Evolutionary conservation across 2,113 vertebrate species (phyloP), one percentile per base, ranked within the genome.

Genomic region (Sus scrofa): DNA sequence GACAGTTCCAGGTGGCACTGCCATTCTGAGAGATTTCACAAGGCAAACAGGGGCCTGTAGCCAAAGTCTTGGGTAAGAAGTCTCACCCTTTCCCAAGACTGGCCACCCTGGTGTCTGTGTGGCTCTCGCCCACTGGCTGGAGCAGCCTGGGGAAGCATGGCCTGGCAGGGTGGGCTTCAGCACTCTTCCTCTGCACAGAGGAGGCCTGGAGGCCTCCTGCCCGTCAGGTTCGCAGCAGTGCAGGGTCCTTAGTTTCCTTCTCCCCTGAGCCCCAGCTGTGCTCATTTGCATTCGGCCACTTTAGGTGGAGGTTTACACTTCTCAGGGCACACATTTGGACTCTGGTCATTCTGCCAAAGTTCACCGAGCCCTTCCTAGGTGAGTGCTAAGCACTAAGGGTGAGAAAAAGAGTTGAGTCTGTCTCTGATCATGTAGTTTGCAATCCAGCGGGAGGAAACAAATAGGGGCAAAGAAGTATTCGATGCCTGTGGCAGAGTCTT

Each of bases 311-410:
- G 93, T 82, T 86, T 70, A 22, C 22, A 67, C 92, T 62, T 52
- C 67, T 86, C 77, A n/a, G n/a, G 75, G 81, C 94, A 95, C n/a
- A 39, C 30, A 58, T 54, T 85, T 89, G 68, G 86, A 89, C 77
- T 87, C 56, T n/a, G 68, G 8, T 26, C 56, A 82, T 88, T 71
- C 93, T 95, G 73, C 86, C 83, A 95, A 67, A 82, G 91, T 95
- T 97, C 87, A 70, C 50, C 73, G 70, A 94, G 79, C 50, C 86
- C 26, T 91, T 92, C 32, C 52, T 91, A 89, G 89, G 67, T 71
- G 22, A 54, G 22, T 89, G 83, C n/a, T 82, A 78, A 89, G 62
- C 50, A 86, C 44, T 52, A 60, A 89, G 81, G 54, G 24, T 77
- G 70, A 24, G 16, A 15, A 37, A 70, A 19, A 77, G 24, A 71